These are phyloP conservation scores for Polyploca ridens DNA, from an alignment of 2,888 invertebrate genomes.

Conservation along the genomic window DNA sequence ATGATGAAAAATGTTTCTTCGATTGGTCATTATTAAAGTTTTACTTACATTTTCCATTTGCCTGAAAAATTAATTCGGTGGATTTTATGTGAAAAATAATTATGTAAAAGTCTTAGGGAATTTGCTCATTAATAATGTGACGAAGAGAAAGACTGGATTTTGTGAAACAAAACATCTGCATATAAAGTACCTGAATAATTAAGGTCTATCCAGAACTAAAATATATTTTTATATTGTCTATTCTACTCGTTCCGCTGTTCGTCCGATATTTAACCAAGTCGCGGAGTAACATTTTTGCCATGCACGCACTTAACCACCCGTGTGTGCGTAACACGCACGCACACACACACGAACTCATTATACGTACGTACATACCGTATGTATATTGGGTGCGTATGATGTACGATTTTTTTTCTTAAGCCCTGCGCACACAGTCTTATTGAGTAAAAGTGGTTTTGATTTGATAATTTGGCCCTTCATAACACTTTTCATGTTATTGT, in stretches of 20 bases:
- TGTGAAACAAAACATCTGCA: no score
- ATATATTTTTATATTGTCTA: not conserved
- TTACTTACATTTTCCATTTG: no score
- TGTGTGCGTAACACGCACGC: constrained; percentile 50
- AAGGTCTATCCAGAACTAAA: not conserved
- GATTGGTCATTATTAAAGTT: no score
- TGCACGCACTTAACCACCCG: constrained; percentile 68
- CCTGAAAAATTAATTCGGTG: no score
- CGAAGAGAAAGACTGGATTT: no score
- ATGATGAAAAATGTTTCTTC: no score
- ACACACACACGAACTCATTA: constrained; percentile 21
- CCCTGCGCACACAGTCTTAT: constrained; percentile 17
- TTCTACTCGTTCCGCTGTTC: constrained; percentile 48
- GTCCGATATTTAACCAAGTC: constrained; percentile 81
- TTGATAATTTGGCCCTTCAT: not conserved
- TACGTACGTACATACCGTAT: constrained; percentile 19
- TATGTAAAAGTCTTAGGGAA: no score
- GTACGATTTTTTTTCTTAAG: constrained; percentile 42
- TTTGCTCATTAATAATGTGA: no score
- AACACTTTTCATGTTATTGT: no score
- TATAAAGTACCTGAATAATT: no score
- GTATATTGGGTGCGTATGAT: constrained; percentile 44
- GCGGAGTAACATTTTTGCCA: constrained; percentile 81
- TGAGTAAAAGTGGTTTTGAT: not conserved
- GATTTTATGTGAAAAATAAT: no score